A percentile compares a stretch with the other conserved stretches of the same genome.
Conservation (phyloP, 2,797 vertebrate genomes). For the Chelon auratus region DNA sequence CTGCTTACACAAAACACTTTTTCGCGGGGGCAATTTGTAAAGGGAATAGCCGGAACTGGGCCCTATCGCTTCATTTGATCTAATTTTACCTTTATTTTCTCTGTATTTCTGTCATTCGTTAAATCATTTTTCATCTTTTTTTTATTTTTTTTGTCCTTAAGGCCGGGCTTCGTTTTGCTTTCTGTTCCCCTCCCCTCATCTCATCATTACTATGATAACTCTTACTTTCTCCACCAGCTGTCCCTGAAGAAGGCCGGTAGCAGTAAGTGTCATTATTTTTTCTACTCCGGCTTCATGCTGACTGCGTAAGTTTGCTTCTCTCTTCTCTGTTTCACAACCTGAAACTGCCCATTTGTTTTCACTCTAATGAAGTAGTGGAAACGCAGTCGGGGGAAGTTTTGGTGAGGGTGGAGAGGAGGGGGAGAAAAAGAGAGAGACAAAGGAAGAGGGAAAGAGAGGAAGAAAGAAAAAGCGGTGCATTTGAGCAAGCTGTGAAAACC, state of each 20-base stretch:
- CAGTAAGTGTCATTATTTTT: conserved; percentile 75
- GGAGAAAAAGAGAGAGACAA: conserved; percentile 9
- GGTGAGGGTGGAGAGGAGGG: neutral
- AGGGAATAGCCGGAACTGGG: conserved; percentile 43
- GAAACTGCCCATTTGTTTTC: conserved; percentile 77
- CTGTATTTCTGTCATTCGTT: conserved; percentile 45
- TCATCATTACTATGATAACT: conserved; percentile 67
- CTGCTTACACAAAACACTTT: conserved; percentile 75
- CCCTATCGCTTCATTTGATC: conserved; percentile 52
- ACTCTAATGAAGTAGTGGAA: conserved; percentile 77
- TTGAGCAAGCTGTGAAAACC: conserved; percentile 64
- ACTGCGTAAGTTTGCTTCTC: conserved; percentile 66
- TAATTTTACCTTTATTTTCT: conserved; percentile 53
- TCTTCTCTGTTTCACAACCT: conserved; percentile 58
- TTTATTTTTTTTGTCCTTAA: conserved; percentile 11
- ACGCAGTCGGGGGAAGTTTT: conserved; percentile 23
- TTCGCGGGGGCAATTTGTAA: conserved; percentile 49
- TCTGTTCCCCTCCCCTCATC: conserved; percentile 35
- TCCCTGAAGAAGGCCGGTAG: conserved; percentile 66
- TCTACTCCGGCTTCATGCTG: conserved; percentile 65
- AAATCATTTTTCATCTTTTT: conserved; percentile 24
- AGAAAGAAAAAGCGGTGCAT: conserved; percentile 24
- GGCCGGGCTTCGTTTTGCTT: conserved; percentile 44
- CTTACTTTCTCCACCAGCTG: conserved; percentile 52
- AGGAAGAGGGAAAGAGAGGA: conserved; percentile 8